Conservation (phyloP, 2,797 vertebrate genomes). For the Cirrhinus mrigala region DNA sequence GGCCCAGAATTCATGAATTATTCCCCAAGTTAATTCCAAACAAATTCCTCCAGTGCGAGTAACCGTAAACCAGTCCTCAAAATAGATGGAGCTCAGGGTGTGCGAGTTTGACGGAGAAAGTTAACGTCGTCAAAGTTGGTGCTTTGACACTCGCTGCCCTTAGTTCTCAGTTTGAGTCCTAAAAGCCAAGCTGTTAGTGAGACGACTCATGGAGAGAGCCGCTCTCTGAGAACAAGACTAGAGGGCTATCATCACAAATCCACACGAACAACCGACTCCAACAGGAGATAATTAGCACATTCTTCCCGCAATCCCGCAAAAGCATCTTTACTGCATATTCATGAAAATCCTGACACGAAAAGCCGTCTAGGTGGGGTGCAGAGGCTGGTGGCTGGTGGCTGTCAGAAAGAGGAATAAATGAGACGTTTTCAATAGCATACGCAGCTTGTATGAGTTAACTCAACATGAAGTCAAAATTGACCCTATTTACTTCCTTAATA, state of each 20-base stretch:
- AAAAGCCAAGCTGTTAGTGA: conserved; percentile 9
- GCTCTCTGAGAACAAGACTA: conserved; percentile 11
- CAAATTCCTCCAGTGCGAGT: not conserved
- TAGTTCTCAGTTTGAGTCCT: conserved; percentile 28
- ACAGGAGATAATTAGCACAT: conserved; percentile 8
- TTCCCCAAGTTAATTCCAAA: not conserved
- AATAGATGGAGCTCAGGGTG: not conserved
- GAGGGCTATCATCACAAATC: not conserved
- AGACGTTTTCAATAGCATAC: not conserved
- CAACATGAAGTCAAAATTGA: conserved; percentile 5
- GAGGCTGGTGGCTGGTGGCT: conserved; percentile 3
- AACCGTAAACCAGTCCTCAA: not conserved
- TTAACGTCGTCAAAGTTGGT: not conserved
- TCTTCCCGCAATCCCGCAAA: not conserved
- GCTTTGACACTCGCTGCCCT: conserved; percentile 37
- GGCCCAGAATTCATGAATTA: not conserved
- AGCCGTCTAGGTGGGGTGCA: not conserved
- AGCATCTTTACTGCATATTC: not conserved
- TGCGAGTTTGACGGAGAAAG: not conserved
- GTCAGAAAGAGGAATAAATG: not conserved
- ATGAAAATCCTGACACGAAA: not conserved
- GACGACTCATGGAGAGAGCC: not conserved
- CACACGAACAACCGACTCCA: conserved; percentile 1
- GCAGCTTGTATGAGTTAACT: conserved; percentile 13
- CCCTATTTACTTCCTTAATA: not conserved